These are phyloP conservation scores for Antigone vipio DNA, from an alignment of 2,113 vertebrate genomes.

Conservation along the genomic window DNA sequence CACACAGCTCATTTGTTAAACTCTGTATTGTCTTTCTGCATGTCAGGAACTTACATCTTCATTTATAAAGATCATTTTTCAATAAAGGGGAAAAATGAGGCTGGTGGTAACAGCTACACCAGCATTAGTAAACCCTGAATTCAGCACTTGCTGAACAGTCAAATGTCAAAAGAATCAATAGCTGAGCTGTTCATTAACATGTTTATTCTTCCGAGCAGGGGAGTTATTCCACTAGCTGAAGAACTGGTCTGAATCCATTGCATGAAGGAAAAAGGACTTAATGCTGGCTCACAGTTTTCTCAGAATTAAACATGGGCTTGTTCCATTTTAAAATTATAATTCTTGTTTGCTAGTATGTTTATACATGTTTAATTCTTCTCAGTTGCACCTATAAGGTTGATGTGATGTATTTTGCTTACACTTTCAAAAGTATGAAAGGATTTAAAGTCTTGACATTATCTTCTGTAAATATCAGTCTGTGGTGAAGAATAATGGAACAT, in stretches of 20 bases:
- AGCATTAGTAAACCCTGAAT: not conserved
- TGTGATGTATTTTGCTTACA: not conserved
- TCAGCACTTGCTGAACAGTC: conserved; percentile 11
- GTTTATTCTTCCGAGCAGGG: not conserved
- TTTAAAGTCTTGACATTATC: not conserved
- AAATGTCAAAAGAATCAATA: not conserved
- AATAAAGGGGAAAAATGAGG: not conserved
- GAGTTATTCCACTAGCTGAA: not conserved
- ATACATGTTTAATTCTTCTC: not conserved
- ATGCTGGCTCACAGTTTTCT: not conserved
- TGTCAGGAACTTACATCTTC: not conserved
- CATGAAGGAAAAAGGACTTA: not conserved
- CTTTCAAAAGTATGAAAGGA: not conserved
- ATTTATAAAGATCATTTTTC: not conserved
- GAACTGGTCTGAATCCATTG: not conserved
- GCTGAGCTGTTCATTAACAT: not conserved
- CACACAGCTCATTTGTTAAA: not conserved
- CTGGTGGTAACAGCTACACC: not conserved
- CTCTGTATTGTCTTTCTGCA: not conserved
- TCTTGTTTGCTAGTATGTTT: not conserved
- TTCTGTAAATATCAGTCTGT: not conserved
- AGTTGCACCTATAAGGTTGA: not conserved
- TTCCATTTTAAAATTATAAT: not conserved
- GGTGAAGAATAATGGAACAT: not conserved
- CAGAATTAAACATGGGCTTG: not conserved